Evolutionary conservation across 2,797 vertebrate genomes (phyloP), one percentile per base, ranked within the genome.

Genomic region (Otolemur crassicaudatus): DNA sequence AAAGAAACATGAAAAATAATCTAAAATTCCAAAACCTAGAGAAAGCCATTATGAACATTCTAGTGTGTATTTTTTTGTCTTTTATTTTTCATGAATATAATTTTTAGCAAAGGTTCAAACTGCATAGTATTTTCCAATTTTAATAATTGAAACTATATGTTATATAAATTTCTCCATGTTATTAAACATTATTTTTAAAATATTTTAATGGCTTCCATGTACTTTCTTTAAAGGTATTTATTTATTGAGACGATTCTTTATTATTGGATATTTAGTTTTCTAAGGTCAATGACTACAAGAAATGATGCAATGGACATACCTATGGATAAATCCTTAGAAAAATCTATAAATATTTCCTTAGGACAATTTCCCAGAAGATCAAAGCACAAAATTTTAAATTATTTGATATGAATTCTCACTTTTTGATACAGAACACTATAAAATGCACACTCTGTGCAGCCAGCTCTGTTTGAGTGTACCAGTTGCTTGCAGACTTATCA

Each of bases 131-230:
- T 90, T 94, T 73, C 76, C 25, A 83, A 60, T 87, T 29, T 87
- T 89, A 79, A 60, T 77, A 87, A 86, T 89, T 72, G 37, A 90
- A 95, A 87, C 29, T 70, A 58, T 7, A 25, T 58, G n/a, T 34
- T 56, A 79, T 34, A 3, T 7, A 79, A 20, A 56, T 69, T 94
- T 86, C 14, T 34, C 13, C n/a, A 53, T 77, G 43, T 43, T 70
- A 72, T 82, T 92, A 94, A 70, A 72, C 43, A 89, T 65, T 77
- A 27, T 85, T 93, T 81, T n/a, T 43, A 80, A 92, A 95, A 43
- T 87, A 60, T 17, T 82, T 90, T 83, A 90, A 61, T 87, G 69
- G 2, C 11, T 67, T 60, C 63, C 70, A 37, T 79, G 46, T 83
- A 83, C 37, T 69, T 92, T 96, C 70, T 27, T 90, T 83, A 77